These are phyloP conservation scores for Drosophila eugracilis DNA, from an alignment of 1,140 invertebrate species.

Conservation along the genomic window DNA sequence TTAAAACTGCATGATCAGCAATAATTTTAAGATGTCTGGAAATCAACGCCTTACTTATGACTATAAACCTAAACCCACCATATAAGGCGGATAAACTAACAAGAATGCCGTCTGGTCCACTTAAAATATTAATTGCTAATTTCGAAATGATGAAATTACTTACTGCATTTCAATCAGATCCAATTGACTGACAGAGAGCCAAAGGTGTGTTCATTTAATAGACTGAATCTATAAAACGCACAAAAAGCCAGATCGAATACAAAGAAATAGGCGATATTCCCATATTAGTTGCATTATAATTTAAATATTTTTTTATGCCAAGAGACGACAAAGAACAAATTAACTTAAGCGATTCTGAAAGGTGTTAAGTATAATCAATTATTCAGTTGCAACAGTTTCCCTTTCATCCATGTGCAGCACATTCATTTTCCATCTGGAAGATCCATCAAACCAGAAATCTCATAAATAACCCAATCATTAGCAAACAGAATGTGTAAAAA, in stretches of 20 bases:
- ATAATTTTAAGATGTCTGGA: background rate
- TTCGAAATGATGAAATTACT: conserved; percentile 70
- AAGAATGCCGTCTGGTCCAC: conserved; percentile 59
- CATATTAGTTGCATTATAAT: conserved; percentile 6
- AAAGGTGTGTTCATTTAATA: conserved; percentile 27
- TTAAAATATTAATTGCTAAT: conserved; percentile 62
- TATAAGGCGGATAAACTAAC: conserved; percentile 9
- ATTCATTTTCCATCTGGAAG: conserved; percentile 8
- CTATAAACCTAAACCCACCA: background rate
- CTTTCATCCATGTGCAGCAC: conserved; percentile 1
- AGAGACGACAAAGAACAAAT: conserved; percentile 2
- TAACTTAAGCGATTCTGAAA: background rate
- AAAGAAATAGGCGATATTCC: conserved; percentile 6
- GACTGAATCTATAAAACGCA: conserved; percentile 6
- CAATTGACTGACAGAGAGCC: conserved; percentile 3
- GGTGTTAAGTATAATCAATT: conserved; percentile 24
- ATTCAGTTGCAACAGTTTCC: conserved; percentile 9
- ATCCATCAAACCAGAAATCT: conserved; percentile 9
- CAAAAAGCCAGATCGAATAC: background rate
- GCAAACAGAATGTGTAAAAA: conserved; percentile 1
- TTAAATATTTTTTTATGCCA: conserved; percentile 25
- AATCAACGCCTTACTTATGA: background rate
- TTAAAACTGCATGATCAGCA: background rate
- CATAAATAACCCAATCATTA: conserved; percentile 18
- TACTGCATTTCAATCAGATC: conserved; percentile 62